phyloP scores from a whole-genome alignment of 2,888 invertebrate genomes.

The Brachynemurus nebulosus region DNA sequence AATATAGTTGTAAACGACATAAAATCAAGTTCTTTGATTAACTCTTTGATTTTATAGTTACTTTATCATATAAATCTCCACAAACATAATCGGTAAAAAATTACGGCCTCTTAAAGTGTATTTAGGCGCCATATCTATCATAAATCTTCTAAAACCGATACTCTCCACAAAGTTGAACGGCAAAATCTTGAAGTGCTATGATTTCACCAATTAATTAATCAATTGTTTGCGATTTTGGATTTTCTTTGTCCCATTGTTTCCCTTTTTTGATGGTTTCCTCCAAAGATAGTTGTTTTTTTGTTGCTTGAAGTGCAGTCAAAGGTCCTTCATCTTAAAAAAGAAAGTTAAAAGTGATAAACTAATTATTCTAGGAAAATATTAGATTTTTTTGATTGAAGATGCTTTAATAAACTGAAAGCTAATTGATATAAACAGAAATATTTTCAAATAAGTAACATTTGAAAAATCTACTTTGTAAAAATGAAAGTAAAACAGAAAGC shows the following conservation, averaged over 20 bases:
- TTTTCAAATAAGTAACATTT: too few relatives aligned
- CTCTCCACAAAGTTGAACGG: slow-evolving; percentile 10
- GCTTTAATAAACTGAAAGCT: too few relatives aligned
- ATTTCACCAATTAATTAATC: background rate
- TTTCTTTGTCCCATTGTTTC: slow-evolving; percentile 12
- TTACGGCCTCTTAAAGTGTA: slow-evolving; percentile 8
- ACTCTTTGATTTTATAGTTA: slow-evolving; percentile 8
- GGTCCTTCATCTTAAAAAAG: too few relatives aligned
- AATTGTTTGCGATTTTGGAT: slow-evolving; percentile 1
- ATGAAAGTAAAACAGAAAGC: too few relatives aligned
- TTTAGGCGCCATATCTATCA: slow-evolving; percentile 6
- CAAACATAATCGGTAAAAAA: background rate
- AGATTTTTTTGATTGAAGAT: too few relatives aligned
- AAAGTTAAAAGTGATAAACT: too few relatives aligned
- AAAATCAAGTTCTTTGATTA: slow-evolving; percentile 9
- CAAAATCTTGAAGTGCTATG: slow-evolving; percentile 7
- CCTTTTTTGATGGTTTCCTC: slow-evolving; percentile 1
- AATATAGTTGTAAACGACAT: slow-evolving; percentile 11
- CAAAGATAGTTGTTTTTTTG: background rate
- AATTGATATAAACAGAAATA: too few relatives aligned
- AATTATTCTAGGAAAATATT: too few relatives aligned
- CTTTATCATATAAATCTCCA: slow-evolving; percentile 2
- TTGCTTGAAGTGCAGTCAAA: too few relatives aligned
- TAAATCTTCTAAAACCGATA: slow-evolving; percentile 9
- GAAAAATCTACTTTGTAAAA: too few relatives aligned